Conservation (phyloP, 2,113 vertebrate species). For the Anarrhichthys ocellatus region DNA sequence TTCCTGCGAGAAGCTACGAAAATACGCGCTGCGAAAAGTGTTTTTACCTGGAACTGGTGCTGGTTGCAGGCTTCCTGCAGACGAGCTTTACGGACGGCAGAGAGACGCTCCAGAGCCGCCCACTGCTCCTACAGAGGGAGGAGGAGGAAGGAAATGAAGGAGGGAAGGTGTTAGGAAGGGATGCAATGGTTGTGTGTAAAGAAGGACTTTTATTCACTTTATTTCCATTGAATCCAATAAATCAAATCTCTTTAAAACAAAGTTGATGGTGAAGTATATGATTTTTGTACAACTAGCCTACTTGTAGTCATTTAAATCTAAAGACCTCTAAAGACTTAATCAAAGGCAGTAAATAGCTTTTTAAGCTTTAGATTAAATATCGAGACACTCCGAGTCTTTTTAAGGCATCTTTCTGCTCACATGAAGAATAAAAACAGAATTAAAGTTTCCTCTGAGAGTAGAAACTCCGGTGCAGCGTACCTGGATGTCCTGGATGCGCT, state of each 20-base stretch:
- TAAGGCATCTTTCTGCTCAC: too few species aligned
- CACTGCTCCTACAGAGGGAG: conserved; percentile 87
- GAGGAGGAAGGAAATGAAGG: not conserved
- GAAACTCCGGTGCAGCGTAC: conserved; percentile 29
- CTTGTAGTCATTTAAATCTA: not conserved
- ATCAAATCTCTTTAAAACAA: not conserved
- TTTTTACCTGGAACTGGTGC: conserved; percentile 92
- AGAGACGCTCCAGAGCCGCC: conserved; percentile 93
- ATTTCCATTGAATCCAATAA: not conserved
- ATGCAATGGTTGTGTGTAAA: not conserved
- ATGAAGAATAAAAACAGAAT: too few species aligned
- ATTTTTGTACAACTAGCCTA: not conserved
- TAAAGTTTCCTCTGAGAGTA: too few species aligned
- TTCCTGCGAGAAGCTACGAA: not conserved
- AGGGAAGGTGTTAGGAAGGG: not conserved
- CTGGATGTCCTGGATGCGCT: conserved; percentile 88
- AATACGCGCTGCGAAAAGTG: not conserved
- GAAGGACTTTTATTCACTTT: not conserved
- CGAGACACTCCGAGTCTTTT: not conserved
- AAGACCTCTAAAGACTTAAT: not conserved
- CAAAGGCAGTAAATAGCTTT: not conserved
- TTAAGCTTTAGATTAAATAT: not conserved
- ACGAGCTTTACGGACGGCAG: conserved; percentile 90
- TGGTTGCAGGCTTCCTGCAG: conserved; percentile 91
- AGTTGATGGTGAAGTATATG: not conserved